Evolutionary conservation across 1,140 invertebrate genomes (phyloP), one percentile per base, ranked within the genome.

Genomic region (Brachionus angularis): DNA sequence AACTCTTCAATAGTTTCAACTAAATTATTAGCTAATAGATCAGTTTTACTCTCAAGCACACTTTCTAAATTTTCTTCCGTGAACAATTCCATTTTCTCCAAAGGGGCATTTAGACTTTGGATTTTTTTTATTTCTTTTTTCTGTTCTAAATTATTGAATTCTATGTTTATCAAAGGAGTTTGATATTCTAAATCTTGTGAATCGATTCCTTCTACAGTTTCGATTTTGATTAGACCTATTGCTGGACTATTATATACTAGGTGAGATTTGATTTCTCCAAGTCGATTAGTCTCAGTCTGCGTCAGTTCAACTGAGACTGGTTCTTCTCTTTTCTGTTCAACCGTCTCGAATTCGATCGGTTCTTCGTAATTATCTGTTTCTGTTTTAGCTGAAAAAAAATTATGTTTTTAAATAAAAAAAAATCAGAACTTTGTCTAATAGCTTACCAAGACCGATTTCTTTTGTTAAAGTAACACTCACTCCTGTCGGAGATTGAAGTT

Each of bases 301-400:
- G 53, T 5, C 18, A 39, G 39, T 16, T 58, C 25, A 14, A 16
- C 1, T 36, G 18, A 3, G 0, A 39, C 4, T 12, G 2, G 18
- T 36, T 58, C 53, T 7, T 8, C 16, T 21, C 16, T 36, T 58
- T 18, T 27, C n/a, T n/a, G 14, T 2, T 33, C 3, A 5, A 5
- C 14, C 39, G 53, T 36, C 23, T 36, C 18, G 31, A 58, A 58
- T 12, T 58, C 53, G 7, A 36, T 36, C 12, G 33, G 53, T 21
- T 58, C 34, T 58, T 58, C 53, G 18, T 29, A 36, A 8, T 58
- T 58, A 27, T 36, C 18, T 36, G 53, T 58, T 23, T 58, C 53
- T 25, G 23, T 34, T 58, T 58, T 58, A 36, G 31, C 53, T 58
- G 18, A 58, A 58, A 58, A 42, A 42, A 14, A 42, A 42, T n/a